phyloP scores from a whole-genome alignment of 2,113 vertebrate species.

The Scatophagus argus region DNA sequence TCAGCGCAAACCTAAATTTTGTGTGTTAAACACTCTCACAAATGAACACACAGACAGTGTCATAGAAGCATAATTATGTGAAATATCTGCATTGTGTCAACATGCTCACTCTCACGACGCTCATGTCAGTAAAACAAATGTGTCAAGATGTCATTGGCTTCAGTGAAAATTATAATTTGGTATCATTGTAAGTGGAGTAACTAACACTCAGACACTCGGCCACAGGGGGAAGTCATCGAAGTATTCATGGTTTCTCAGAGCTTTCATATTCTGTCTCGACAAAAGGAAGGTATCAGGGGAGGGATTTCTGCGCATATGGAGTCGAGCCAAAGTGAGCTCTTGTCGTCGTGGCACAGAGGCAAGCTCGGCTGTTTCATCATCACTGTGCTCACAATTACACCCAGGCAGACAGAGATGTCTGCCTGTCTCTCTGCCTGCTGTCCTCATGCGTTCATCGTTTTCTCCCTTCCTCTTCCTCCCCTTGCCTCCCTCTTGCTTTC shows the following conservation, averaged over 20 bases:
- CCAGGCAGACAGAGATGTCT: constrained; percentile 65
- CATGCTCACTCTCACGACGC: background rate
- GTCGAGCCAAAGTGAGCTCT: constrained; percentile 34
- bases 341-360: constrained; percentile 46
- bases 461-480: constrained; percentile 46
- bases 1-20: background rate
- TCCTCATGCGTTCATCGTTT: constrained; percentile 45
- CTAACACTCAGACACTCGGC: background rate
- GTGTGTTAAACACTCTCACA: constrained; percentile 8
- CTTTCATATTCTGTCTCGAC: constrained; percentile 28
- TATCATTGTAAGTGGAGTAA: background rate
- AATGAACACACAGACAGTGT: background rate
- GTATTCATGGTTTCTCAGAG: constrained; percentile 14
- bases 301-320: constrained; percentile 28
- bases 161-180: background rate
- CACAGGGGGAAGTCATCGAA: background rate
- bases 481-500: constrained; percentile 33
- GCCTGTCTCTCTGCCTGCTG: constrained; percentile 48
- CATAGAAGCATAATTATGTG: background rate
- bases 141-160: background rate
- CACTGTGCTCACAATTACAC: constrained; percentile 57
- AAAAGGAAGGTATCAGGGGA: constrained; percentile 30
- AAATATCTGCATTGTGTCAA: background rate
- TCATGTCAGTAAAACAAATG: background rate
- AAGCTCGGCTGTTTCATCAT: constrained; percentile 63